Evolutionary conservation across 2,113 vertebrate species (phyloP), one percentile per base, ranked within the genome.

Genomic region (Cyanistes caeruleus): DNA sequence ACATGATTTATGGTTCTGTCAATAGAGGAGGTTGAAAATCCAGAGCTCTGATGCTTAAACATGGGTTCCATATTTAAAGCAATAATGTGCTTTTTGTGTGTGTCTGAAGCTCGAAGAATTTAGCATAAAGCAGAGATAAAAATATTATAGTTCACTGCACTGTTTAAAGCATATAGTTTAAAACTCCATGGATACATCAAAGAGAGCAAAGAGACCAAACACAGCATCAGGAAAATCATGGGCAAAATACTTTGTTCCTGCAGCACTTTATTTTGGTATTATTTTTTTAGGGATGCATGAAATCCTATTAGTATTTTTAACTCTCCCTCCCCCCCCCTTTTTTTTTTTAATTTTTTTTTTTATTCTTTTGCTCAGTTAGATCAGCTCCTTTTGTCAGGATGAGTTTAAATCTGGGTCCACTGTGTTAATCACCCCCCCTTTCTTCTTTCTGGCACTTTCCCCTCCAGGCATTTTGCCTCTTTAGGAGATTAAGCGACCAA

Each of bases 1-100:
- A 98, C 97, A 96, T 99, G 98, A 99, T 99, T 99, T 99, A 99
- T 98, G 98, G 98, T 98, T 98, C 98, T 99, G 98, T 99, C 98
- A 99, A 98, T 98, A 98, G 97, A 95, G 97, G 98, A 98, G 98
- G 98, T 97, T 97, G 97, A 97, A 98, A 98, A 97, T 95, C 94
- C 97, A 95, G 97, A 95, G 95, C 91, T 96, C 97, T 93, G 89
- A 97, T 94, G 93, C 97, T 97, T 97, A 97, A 96, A 97, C 96
- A 97, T 97, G 96, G 97, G 97, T 93, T 97, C 98, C 97, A 94
- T 98, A 98, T 98, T 98, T 98, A 98, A 98, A 98, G 98, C 97
- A 98, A 98, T 98, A 98, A 98, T 97, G 97, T 98, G 94, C 93
- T 96, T 96, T 97, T 78, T 91, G 94, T 89, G 91, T 91, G 73